Evolutionary conservation across 2,113 vertebrate genomes (phyloP).

Genomic region (Serinus canaria): DNA sequence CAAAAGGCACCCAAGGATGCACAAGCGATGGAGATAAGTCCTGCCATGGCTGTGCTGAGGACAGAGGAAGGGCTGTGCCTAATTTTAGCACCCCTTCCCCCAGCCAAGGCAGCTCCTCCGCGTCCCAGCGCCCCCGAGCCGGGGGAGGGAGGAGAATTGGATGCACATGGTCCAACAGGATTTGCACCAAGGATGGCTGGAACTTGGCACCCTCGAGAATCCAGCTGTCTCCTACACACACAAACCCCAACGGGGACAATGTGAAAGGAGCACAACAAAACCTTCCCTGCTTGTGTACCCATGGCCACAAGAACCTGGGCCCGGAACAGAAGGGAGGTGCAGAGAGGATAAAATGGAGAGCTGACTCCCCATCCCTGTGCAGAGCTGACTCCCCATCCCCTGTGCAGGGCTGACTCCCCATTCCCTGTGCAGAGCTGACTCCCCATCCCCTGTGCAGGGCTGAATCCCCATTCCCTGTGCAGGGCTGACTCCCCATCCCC

Average conservation of each 20-base stretch:
- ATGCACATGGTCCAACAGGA: conserved; percentile 31
- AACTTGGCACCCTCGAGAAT: not conserved
- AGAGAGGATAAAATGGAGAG: not conserved
- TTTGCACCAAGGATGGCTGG: conserved; percentile 27
- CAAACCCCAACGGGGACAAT: not conserved
- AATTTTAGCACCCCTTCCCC: not conserved
- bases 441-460: no score
- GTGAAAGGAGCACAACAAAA: not conserved
- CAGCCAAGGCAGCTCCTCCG: not conserved
- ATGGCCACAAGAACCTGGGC: not conserved
- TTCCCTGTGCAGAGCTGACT: no score
- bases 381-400: no score
- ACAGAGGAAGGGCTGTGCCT: not conserved
- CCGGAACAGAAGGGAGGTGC: not conserved
- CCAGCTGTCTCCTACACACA: not conserved
- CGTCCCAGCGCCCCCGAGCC: not conserved
- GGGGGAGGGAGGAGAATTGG: conserved; percentile 24
- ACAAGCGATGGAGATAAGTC: not conserved
- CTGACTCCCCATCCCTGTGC: no score
- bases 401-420: no score
- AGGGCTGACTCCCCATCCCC: no score
- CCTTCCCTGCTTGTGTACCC: accelerated
- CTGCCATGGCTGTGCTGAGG: not conserved
- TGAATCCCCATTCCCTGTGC: no score
- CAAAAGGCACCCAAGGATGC: not conserved